These are phyloP conservation scores for Drosophila niveifrons DNA, from an alignment of 2,888 invertebrate species.

Conservation along the genomic window DNA sequence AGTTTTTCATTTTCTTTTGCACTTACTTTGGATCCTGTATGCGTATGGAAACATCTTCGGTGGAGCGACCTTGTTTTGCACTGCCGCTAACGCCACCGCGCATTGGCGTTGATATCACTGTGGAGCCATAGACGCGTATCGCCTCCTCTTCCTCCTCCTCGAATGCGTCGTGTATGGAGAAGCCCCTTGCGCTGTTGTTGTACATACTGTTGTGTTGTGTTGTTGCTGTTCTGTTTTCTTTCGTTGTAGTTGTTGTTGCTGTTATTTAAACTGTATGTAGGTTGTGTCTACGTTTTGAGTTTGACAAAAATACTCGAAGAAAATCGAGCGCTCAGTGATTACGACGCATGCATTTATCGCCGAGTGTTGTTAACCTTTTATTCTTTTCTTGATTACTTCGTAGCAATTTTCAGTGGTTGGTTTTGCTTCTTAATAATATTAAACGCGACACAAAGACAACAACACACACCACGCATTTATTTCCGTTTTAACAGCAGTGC, in stretches of 20 bases:
- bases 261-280: constrained; percentile 44
- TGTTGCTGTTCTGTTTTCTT: constrained; percentile 53
- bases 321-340: constrained; percentile 40
- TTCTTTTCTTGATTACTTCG: constrained; percentile 36
- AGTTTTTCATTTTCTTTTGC: constrained; percentile 31
- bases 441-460: constrained; percentile 73
- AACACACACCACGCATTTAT: constrained; percentile 44
- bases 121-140: constrained; percentile 92
- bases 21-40: constrained; percentile 86
- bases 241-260: constrained; percentile 36
- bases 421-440: constrained; percentile 66
- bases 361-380: constrained; percentile 40
- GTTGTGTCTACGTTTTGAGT: constrained; percentile 49
- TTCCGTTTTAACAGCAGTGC: constrained; percentile 19
- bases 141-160: constrained; percentile 94
- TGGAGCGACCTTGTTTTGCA: constrained; percentile 85
- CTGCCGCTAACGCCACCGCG: constrained; percentile 85
- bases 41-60: constrained; percentile 87
- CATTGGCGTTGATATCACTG: constrained; percentile 90
- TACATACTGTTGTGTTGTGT: constrained; percentile 61
- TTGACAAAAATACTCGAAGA: constrained; percentile 31
- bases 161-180: constrained; percentile 94
- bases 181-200: constrained; percentile 85
- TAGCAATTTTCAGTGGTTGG: constrained; percentile 50
- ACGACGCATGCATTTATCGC: constrained; percentile 54